Evolutionary conservation across 2,797 vertebrate genomes (phyloP), one percentile per base, ranked within the genome.

Genomic region (Paguma larvata): DNA sequence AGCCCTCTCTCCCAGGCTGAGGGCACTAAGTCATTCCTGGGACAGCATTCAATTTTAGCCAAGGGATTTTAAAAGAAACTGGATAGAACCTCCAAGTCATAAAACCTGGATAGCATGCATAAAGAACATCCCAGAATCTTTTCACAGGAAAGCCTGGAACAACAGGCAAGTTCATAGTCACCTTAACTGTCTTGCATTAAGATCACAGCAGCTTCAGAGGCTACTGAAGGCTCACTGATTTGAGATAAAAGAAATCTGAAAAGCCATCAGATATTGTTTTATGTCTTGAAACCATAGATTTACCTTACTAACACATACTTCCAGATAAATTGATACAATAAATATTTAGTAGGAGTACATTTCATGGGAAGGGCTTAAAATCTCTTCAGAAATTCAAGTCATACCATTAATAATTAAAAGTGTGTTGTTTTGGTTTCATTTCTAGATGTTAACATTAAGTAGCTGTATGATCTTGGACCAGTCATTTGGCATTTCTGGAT

Each of bases 21-120:
- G 67, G 72, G 89, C 84, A 94, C 68, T 95, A 95, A 94, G 79
- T 97, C 97, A 97, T 98, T 87, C 89, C 87, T 91, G 53, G 90
- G 87, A 96, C 89, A 96, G 75, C 67, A 78, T 91, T 95, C 0
- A 3, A 95, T 97, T 97, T 94, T 93, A 97, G 86, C 68, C 65
- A 93, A 95, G 59, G 51, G 51, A 89, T 92, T 95, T 97, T 89
- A 95, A 93, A 93, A 27, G 51, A 94, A 94, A 62, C 84, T 85
- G 32, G 75, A 84, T 85, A 86, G 89, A 96, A 94, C 73, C 80
- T 93, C 67, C 77, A 98, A 96, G 91, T 92, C 72, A 94, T 96
- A 96, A 97, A 96, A 97, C 62, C 7, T 96, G 38, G 84, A 87
- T 11, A 89, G 95, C 62, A 94, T 78, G 41, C 68, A 95, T 80